Evolutionary conservation across 1,140 invertebrate genomes (phyloP).

Genomic region (Zelostemma sp.): DNA sequence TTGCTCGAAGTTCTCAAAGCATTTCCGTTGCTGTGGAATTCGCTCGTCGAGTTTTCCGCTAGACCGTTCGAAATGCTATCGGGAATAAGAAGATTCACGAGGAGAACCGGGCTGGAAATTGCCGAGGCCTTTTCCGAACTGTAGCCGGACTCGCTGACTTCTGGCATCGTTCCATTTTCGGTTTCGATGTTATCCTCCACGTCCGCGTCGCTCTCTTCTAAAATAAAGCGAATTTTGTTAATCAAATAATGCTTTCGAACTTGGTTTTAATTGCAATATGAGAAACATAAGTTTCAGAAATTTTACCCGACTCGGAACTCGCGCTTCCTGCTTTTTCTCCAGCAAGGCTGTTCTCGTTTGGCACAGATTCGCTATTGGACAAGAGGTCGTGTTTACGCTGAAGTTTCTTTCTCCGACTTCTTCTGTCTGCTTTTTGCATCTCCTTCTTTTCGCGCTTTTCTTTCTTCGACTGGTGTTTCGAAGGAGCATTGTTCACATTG

Average conservation of each 20-base stretch:
- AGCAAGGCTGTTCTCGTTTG: constrained; percentile 44
- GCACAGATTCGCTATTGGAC: constrained; percentile 26
- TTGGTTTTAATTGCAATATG: background rate
- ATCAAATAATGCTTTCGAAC: constrained; percentile 6
- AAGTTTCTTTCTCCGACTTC: constrained; percentile 12
- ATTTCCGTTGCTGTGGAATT: constrained; percentile 31
- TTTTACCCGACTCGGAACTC: constrained; percentile 45
- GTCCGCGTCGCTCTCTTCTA: constrained; percentile 79
- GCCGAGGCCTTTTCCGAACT: constrained; percentile 77
- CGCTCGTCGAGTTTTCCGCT: constrained; percentile 9
- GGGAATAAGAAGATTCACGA: constrained; percentile 26
- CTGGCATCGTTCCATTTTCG: constrained; percentile 53
- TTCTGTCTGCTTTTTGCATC: constrained; percentile 21
- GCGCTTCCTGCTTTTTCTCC: constrained; percentile 50
- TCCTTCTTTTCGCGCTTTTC: constrained; percentile 58
- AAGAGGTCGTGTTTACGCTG: constrained; percentile 7
- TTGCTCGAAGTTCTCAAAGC: constrained; percentile 25
- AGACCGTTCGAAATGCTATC: constrained; percentile 25
- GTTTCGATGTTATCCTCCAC: constrained; percentile 83
- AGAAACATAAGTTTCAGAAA: no score
- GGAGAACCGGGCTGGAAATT: constrained; percentile 70
- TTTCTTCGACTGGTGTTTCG: constrained; percentile 74
- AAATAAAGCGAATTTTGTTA: no score
- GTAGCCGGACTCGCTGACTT: constrained; percentile 77
- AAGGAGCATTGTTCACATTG: constrained; percentile 47